A percentile compares a stretch with the other conserved stretches of the same genome.
Evolutionary conservation across 2,797 vertebrate genomes (phyloP).

Genomic region (Mallotus villosus): DNA sequence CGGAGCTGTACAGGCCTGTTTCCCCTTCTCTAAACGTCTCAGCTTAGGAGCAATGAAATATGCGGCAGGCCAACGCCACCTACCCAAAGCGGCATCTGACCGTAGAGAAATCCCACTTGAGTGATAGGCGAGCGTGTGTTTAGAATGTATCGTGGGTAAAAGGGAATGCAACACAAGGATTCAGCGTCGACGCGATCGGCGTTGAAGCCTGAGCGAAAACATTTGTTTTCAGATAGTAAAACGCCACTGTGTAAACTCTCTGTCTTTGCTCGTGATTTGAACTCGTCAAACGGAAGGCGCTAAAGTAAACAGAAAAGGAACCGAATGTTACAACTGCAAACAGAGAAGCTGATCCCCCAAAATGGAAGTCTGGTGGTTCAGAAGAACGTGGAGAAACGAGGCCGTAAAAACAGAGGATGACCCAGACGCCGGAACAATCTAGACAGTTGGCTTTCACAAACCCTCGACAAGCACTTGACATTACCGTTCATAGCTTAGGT

Average conservation of each 20-base stretch:
- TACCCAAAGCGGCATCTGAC: slow-evolving; percentile 23
- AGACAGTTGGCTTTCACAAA: slow-evolving; percentile 22
- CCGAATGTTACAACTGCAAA: slow-evolving; percentile 47
- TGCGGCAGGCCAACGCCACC: slow-evolving; percentile 17
- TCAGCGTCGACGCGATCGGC: slow-evolving; percentile 55
- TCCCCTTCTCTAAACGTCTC: neutral
- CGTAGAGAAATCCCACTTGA: too few relatives aligned
- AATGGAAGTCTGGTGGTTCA: slow-evolving; percentile 42
- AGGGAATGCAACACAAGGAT: slow-evolving; percentile 45
- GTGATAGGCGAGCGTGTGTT: neutral
- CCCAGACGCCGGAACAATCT: slow-evolving; percentile 17
- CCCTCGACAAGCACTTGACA: slow-evolving; percentile 5
- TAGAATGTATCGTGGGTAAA: slow-evolving; percentile 55
- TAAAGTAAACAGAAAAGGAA: slow-evolving; percentile 54
- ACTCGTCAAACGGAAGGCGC: slow-evolving; percentile 57
- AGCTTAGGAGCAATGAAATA: slow-evolving; percentile 35
- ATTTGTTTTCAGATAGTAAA: slow-evolving; percentile 46
- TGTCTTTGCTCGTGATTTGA: slow-evolving; percentile 58
- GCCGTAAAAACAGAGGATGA: slow-evolving; percentile 17
- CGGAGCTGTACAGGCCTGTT: slow-evolving; percentile 20
- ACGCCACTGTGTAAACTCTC: slow-evolving; percentile 62
- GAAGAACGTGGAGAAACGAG: slow-evolving; percentile 26
- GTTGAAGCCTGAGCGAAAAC: slow-evolving; percentile 53
- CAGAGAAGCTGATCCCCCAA: slow-evolving; percentile 28
- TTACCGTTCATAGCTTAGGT: slow-evolving; percentile 16